Percentiles rank a stretch among this genome's conserved stretches.
These are phyloP conservation scores for Crocuta crocuta DNA, from an alignment of 2,113 vertebrate species.

Conservation along the genomic window DNA sequence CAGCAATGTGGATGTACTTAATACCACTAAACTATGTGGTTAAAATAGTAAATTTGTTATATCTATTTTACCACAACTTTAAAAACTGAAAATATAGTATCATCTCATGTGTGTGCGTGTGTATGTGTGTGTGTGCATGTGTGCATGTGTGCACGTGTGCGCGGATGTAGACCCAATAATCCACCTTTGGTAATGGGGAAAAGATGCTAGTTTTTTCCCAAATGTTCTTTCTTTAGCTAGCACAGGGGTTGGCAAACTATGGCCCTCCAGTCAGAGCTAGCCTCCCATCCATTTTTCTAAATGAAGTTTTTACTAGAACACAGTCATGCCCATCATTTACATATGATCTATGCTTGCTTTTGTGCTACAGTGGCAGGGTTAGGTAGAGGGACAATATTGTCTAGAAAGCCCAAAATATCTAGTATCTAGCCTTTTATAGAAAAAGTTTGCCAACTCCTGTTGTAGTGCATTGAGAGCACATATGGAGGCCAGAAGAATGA, in stretches of 20 bases:
- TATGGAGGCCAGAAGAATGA: neutral
- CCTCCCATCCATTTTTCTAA: slow-evolving; percentile 10
- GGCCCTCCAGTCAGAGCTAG: neutral
- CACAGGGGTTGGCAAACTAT: neutral
- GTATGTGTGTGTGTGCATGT: neutral
- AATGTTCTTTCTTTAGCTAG: neutral
- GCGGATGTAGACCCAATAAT: neutral
- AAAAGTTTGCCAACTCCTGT: neutral
- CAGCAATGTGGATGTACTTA: neutral
- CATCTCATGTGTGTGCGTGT: neutral
- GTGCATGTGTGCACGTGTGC: too few relatives aligned
- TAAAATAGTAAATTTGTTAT: neutral
- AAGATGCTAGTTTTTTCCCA: neutral
- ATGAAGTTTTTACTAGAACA: slow-evolving; percentile 21
- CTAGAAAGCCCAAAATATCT: slow-evolving; percentile 3
- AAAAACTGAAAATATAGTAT: neutral
- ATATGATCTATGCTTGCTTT: neutral
- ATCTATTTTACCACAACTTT: neutral
- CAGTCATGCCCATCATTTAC: neutral
- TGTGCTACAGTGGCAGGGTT: neutral
- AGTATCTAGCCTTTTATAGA: neutral
- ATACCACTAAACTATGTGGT: neutral
- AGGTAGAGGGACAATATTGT: neutral
- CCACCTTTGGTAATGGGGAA: neutral
- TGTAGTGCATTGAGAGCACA: neutral